Conservation (phyloP, 2,113 vertebrate genomes). For the Mobula hypostoma region DNA sequence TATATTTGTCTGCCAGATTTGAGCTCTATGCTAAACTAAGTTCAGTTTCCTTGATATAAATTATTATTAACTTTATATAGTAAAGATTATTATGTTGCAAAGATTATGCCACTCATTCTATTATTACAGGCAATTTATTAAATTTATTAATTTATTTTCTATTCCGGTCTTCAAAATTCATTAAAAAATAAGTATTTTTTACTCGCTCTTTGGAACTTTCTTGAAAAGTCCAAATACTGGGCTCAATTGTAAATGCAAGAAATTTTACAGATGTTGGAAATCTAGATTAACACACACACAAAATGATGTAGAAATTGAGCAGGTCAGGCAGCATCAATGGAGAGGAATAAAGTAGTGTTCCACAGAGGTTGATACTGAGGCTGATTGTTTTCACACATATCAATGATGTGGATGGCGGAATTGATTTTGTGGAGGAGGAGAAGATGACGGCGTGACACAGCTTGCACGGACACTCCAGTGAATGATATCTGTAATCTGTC, state of each 20-base stretch:
- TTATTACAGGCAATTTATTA: background rate
- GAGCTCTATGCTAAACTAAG: background rate
- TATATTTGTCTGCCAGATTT: constrained; percentile 9
- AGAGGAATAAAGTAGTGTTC: no score
- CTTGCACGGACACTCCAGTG: no score
- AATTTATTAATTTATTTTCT: constrained; percentile 23
- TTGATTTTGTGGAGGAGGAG: no score
- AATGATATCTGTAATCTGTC: no score
- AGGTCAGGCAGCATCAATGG: no score
- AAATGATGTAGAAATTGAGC: no score
- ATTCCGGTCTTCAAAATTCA: background rate
- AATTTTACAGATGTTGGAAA: background rate
- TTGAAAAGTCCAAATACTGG: constrained; percentile 11
- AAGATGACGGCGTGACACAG: no score
- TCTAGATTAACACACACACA: no score
- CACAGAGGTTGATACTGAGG: no score
- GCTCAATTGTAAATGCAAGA: background rate
- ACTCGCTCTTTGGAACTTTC: background rate
- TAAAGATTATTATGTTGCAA: background rate
- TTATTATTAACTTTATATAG: constrained; percentile 16
- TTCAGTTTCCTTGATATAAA: background rate
- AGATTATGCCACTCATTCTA: constrained; percentile 9
- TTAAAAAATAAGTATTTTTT: constrained; percentile 1
- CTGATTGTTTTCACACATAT: no score
- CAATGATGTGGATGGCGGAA: no score